Evolutionary conservation across 1,140 invertebrate species (phyloP).

Genomic region (Hypothenemus hampei): DNA sequence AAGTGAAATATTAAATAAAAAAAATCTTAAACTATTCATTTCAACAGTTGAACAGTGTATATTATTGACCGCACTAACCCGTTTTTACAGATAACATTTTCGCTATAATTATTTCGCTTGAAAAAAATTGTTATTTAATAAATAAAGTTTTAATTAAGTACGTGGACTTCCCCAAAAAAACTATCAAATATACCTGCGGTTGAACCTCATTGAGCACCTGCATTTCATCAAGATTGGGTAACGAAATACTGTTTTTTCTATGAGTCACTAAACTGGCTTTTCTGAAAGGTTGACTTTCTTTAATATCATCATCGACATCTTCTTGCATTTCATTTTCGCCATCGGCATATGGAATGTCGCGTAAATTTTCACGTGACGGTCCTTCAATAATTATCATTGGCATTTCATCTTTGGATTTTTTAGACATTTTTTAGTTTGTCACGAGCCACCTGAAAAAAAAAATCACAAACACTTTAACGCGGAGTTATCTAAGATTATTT

Average conservation of each 20-base stretch:
- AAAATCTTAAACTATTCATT: too few species aligned
- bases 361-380: constrained; percentile 22
- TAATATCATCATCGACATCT: not conserved
- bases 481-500: too few species aligned
- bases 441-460: too few species aligned
- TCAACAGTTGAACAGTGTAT: too few species aligned
- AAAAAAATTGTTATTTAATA: not conserved
- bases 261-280: constrained; percentile 4
- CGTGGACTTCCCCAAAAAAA: too few species aligned
- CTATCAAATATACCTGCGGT: not conserved
- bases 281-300: not conserved
- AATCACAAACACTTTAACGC: too few species aligned
- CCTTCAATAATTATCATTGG: constrained; percentile 27
- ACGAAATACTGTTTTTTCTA: constrained; percentile 39
- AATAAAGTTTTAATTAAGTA: too few species aligned
- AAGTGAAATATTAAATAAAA: too few species aligned
- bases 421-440: too few species aligned
- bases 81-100: too few species aligned
- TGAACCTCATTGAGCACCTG: constrained; percentile 26
- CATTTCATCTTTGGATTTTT: constrained; percentile 12
- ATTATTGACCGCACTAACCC: too few species aligned
- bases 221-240: constrained; percentile 40
- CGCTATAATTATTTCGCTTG: not conserved
- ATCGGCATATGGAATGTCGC: constrained; percentile 13
- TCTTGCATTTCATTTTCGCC: not conserved